A percentile compares a stretch with the other conserved stretches of the same genome.
These are phyloP conservation scores for Macrotus californicus DNA, from an alignment of 2,113 vertebrate species.

Conservation along the genomic window DNA sequence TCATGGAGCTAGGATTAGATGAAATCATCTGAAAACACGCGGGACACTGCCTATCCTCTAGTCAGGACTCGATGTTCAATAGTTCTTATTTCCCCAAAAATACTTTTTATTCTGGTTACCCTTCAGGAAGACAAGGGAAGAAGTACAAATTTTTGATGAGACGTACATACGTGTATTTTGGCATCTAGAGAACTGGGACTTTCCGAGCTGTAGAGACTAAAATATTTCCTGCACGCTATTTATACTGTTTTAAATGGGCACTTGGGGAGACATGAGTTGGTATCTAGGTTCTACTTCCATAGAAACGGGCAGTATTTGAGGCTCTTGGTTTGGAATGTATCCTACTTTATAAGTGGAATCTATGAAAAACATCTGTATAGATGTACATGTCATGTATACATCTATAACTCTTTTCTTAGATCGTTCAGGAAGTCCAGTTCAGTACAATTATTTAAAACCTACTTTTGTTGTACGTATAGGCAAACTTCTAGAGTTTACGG, in stretches of 20 bases:
- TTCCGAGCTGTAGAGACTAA: not conserved
- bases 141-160: not conserved
- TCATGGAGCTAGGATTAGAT: not conserved
- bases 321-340: not conserved
- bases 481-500: not conserved
- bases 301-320: not conserved
- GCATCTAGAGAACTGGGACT: not conserved
- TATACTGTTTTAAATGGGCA: not conserved
- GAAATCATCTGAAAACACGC: not conserved
- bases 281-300: not conserved
- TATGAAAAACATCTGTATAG: not conserved
- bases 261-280: not conserved
- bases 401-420: not conserved
- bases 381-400: not conserved
- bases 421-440: not conserved
- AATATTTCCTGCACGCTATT: not conserved
- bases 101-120: not conserved
- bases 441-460: not conserved
- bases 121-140: not conserved
- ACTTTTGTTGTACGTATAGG: not conserved
- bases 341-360: not conserved
- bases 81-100: not conserved
- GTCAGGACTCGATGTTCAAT: not conserved
- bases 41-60: fast-evolving
- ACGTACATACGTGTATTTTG: not conserved